Conservation (phyloP, 2,113 vertebrate genomes). For the Copsychus sechellarum region DNA sequence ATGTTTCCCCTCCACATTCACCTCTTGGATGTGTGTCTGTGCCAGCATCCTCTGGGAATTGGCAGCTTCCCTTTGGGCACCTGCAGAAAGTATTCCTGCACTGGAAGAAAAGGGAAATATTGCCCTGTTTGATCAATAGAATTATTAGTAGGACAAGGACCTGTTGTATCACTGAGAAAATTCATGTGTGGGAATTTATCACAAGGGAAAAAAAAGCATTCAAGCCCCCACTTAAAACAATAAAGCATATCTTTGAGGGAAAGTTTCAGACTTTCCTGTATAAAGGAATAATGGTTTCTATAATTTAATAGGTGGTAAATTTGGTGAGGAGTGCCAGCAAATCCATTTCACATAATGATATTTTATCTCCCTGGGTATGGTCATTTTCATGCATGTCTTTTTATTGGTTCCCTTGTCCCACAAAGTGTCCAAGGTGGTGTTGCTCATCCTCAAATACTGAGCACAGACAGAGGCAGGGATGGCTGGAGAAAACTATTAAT, state of each 20-base stretch:
- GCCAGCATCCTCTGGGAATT: neutral
- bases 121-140: neutral
- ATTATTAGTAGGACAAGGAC: neutral
- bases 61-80: neutral
- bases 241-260: conserved; percentile 62
- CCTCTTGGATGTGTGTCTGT: neutral
- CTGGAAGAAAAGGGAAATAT: neutral
- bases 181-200: conserved; percentile 27
- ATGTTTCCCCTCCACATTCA: neutral
- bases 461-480: neutral
- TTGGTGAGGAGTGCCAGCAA: conserved; percentile 69
- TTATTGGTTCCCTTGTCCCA: conserved; percentile 52
- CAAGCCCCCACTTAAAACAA: conserved; percentile 59
- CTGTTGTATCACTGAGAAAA: conserved; percentile 1
- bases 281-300: conserved; percentile 58
- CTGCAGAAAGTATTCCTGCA: neutral
- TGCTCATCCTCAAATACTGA: neutral
- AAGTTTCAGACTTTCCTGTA: conserved; percentile 48
- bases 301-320: conserved; percentile 70
- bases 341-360: conserved; percentile 70
- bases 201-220: neutral
- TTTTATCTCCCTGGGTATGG: conserved; percentile 65
- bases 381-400: conserved; percentile 61
- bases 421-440: conserved; percentile 7
- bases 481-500: conserved; percentile 26